Evolutionary conservation across 2,888 invertebrate genomes (phyloP).

Genomic region (Fragum sueziense): DNA sequence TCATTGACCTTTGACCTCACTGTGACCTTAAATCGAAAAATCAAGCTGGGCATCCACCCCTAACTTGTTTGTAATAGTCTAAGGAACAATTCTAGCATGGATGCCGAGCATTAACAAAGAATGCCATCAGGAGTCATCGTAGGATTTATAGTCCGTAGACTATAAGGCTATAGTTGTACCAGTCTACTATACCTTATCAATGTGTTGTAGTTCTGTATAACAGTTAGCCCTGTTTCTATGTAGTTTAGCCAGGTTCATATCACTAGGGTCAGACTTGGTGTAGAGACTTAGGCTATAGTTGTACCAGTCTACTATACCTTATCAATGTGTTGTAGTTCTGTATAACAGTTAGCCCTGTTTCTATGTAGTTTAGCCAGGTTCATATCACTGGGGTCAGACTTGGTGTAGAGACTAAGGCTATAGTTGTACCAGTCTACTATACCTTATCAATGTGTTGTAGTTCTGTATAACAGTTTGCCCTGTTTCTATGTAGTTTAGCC

Average conservation of each 20-base stretch:
- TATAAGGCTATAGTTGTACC: too few species aligned
- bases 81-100: too few species aligned
- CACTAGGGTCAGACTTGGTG: slow-evolving; percentile 63
- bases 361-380: slow-evolving; percentile 79
- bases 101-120: too few species aligned
- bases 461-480: slow-evolving; percentile 74
- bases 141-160: too few species aligned
- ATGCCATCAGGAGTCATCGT: too few species aligned
- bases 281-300: slow-evolving; percentile 78
- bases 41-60: too few species aligned
- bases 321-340: slow-evolving; percentile 65
- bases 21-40: too few species aligned
- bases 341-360: slow-evolving; percentile 76
- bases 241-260: slow-evolving; percentile 76
- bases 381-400: slow-evolving; percentile 63
- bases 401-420: slow-evolving; percentile 74
- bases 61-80: too few species aligned
- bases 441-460: slow-evolving; percentile 71
- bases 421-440: slow-evolving; percentile 72
- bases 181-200: slow-evolving; percentile 73
- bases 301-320: slow-evolving; percentile 72
- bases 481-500: slow-evolving; percentile 78
- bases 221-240: slow-evolving; percentile 79
- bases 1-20: too few species aligned
- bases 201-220: slow-evolving; percentile 66